Conservation (phyloP, 2,113 vertebrate genomes). For the Austrofundulus limnaeus region DNA sequence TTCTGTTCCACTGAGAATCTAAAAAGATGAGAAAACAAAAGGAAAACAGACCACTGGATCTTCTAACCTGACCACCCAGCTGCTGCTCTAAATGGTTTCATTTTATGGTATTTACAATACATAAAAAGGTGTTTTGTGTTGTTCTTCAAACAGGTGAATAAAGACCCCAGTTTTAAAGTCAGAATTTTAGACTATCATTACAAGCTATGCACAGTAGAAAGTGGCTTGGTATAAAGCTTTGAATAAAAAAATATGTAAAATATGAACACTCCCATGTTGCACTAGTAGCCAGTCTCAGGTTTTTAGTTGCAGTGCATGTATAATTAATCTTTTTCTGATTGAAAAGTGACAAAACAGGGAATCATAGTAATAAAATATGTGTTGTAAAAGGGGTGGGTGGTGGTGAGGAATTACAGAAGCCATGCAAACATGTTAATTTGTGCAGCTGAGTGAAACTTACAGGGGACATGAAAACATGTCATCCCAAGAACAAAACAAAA, state of each 20-base stretch:
- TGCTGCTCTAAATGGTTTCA: not conserved
- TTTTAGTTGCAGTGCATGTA: slow-evolving; percentile 8
- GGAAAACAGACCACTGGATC: too few species aligned
- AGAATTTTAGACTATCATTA: not conserved
- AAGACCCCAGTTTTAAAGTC: not conserved
- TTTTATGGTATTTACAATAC: not conserved
- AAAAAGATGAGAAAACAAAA: not conserved
- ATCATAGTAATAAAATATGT: slow-evolving; percentile 29
- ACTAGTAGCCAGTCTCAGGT: not conserved
- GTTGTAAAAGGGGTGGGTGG: not conserved
- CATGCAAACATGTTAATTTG: slow-evolving; percentile 31
- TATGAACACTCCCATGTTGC: not conserved
- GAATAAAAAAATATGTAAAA: not conserved
- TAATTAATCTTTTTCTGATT: slow-evolving; percentile 21
- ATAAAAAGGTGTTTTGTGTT: not conserved
- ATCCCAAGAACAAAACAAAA: slow-evolving; percentile 22
- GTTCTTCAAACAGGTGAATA: not conserved
- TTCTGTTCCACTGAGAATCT: not conserved
- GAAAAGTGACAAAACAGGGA: slow-evolving; percentile 21
- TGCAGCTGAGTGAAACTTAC: slow-evolving; percentile 16
- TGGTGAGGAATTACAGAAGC: not conserved
- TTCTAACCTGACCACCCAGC: not conserved
- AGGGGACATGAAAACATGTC: slow-evolving; percentile 26
- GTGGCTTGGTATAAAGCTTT: not conserved
- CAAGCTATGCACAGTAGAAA: not conserved